Percentiles rank a stretch among this genome's conserved stretches.
phyloP scores from a whole-genome alignment of 2,888 invertebrate genomes.

The Mythimna lalbum region DNA sequence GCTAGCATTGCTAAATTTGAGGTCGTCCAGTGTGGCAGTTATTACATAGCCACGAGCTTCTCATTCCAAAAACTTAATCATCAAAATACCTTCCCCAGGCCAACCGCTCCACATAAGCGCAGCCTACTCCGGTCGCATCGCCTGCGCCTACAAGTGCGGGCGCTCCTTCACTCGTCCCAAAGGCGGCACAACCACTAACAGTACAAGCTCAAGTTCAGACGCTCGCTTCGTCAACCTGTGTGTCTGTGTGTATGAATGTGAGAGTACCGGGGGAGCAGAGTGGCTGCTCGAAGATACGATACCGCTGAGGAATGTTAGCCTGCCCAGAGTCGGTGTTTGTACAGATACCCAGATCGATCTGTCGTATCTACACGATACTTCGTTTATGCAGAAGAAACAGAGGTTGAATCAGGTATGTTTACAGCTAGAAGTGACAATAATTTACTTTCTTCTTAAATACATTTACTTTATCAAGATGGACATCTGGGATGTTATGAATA shows the following conservation, averaged over 20 bases:
- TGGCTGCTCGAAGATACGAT: slow-evolving; percentile 99
- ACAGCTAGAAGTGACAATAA: no score
- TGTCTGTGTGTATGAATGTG: slow-evolving; percentile 99
- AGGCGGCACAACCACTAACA: slow-evolving; percentile 92
- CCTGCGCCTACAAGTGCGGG: slow-evolving; percentile 98
- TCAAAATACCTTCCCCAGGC: slow-evolving; percentile 82
- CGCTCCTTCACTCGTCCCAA: slow-evolving; percentile 97
- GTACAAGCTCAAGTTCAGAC: slow-evolving; percentile 75
- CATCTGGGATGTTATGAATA: no score
- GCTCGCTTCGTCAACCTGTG: slow-evolving; percentile 97
- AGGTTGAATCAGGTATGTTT: slow-evolving; percentile 92
- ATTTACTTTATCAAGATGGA: no score
- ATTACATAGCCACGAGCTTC: no score
- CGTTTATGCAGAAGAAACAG: slow-evolving; percentile 95
- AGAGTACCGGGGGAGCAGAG: slow-evolving; percentile 98
- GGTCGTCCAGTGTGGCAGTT: no score
- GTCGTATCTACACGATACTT: slow-evolving; percentile 95
- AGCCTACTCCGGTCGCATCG: slow-evolving; percentile 99
- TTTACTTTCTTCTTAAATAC: no score
- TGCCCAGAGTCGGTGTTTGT: slow-evolving; percentile 95
- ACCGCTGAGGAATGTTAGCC: slow-evolving; percentile 97
- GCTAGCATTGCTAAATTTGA: no score
- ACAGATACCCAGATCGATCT: slow-evolving; percentile 96
- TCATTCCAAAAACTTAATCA: background rate
- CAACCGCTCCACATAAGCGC: slow-evolving; percentile 98